Conservation (phyloP, 1,140 invertebrate genomes). For the Olivierus martensii region DNA sequence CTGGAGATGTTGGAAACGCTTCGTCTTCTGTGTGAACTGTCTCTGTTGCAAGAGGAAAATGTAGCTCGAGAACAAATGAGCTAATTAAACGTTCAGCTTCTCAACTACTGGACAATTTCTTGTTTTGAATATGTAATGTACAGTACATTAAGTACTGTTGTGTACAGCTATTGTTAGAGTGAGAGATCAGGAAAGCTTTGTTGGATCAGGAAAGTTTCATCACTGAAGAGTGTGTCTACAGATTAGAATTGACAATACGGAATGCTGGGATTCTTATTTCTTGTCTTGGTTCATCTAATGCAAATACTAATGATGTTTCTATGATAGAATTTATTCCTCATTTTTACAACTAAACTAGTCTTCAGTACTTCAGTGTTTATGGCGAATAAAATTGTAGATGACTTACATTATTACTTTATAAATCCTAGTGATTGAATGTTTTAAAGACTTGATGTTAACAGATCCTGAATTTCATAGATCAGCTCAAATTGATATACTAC, state of each 20-base stretch:
- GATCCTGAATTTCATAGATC: constrained; percentile 1
- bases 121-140: too few relatives aligned
- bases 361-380: not conserved
- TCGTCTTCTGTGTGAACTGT: too few relatives aligned
- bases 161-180: not conserved
- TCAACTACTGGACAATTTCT: too few relatives aligned
- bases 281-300: not conserved
- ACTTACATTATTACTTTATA: not conserved
- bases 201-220: not conserved
- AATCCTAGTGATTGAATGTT: not conserved
- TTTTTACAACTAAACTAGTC: not conserved
- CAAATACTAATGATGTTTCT: not conserved
- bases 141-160: too few relatives aligned
- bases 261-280: not conserved
- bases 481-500: not conserved
- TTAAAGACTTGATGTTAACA: not conserved
- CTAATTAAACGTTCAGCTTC: too few relatives aligned
- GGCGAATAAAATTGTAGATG: not conserved
- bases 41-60: too few relatives aligned
- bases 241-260: not conserved
- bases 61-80: too few relatives aligned
- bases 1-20: too few relatives aligned
- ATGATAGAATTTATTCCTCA: not conserved
- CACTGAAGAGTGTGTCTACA: not conserved
- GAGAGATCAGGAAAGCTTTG: not conserved